These are phyloP conservation scores for Echinometra lucunter DNA, from an alignment of 53 echinoderm and acorn worm species.

Conservation along the genomic window DNA sequence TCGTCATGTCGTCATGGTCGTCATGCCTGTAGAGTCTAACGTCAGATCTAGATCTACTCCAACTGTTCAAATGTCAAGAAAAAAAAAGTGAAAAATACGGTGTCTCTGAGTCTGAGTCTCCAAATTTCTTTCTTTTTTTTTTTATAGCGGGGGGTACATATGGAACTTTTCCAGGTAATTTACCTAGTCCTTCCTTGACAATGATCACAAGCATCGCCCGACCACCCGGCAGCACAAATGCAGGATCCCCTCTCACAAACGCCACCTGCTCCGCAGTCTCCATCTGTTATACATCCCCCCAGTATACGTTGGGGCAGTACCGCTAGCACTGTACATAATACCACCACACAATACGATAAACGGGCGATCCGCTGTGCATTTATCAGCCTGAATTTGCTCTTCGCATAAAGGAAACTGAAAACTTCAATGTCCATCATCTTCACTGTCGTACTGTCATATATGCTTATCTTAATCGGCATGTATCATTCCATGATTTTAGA, in stretches of 20 bases:
- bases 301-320: constrained; percentile 44
- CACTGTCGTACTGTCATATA: not conserved
- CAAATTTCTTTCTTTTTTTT: too few relatives aligned
- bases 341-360: constrained; percentile 50
- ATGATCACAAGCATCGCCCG: constrained; percentile 58
- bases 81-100: too few relatives aligned
- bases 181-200: constrained; percentile 67
- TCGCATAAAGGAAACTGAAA: constrained; percentile 67
- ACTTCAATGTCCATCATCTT: constrained; percentile 65
- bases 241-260: constrained; percentile 51
- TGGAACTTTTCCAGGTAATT: too few relatives aligned
- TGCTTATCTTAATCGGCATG: constrained; percentile 3
- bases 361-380: not conserved
- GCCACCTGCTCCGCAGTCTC: constrained; percentile 38
- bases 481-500: not conserved
- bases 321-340: constrained; percentile 61
- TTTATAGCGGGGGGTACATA: too few relatives aligned
- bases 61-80: too few relatives aligned
- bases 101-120: too few relatives aligned
- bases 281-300: constrained; percentile 4
- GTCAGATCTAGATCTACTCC: too few relatives aligned
- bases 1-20: too few relatives aligned
- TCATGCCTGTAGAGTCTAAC: too few relatives aligned
- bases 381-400: constrained; percentile 66
- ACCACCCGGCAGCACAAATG: constrained; percentile 58